A percentile compares a stretch with the other conserved stretches of the same genome.
These are phyloP conservation scores for Premnoplex brunnescens DNA, from an alignment of 2,797 vertebrate species.

Conservation along the genomic window DNA sequence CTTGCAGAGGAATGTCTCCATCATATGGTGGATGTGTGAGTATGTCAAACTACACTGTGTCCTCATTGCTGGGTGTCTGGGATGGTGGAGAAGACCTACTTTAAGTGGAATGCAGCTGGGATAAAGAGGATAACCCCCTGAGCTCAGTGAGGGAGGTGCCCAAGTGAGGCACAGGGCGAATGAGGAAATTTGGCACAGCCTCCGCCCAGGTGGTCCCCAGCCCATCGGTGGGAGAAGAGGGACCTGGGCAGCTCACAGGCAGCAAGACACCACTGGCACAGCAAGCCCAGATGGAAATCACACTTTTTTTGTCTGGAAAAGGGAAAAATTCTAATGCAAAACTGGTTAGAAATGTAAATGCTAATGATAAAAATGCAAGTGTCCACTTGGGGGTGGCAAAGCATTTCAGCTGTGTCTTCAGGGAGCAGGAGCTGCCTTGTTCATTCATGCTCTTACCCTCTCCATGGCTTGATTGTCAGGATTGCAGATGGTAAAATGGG, in stretches of 20 bases:
- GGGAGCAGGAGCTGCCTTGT: neutral
- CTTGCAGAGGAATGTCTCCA: neutral
- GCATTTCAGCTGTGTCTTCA: constrained; percentile 44
- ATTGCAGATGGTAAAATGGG: neutral
- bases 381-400: constrained; percentile 75
- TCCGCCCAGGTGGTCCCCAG: neutral
- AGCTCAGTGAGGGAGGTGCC: neutral
- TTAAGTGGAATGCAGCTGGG: neutral
- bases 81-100: accelerated
- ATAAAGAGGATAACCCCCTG: neutral
- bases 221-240: accelerated
- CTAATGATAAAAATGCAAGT: neutral
- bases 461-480: neutral
- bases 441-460: neutral
- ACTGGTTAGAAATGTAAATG: neutral
- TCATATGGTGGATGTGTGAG: neutral
- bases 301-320: neutral
- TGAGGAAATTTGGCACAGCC: neutral
- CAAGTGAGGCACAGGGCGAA: neutral
- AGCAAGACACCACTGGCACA: accelerated
- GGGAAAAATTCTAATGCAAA: neutral
- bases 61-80: neutral
- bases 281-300: neutral
- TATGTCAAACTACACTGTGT: too few species aligned
- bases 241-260: neutral